Evolutionary conservation across 2,113 vertebrate genomes (phyloP), one percentile per base, ranked within the genome.

Genomic region (Mellivora capensis): DNA sequence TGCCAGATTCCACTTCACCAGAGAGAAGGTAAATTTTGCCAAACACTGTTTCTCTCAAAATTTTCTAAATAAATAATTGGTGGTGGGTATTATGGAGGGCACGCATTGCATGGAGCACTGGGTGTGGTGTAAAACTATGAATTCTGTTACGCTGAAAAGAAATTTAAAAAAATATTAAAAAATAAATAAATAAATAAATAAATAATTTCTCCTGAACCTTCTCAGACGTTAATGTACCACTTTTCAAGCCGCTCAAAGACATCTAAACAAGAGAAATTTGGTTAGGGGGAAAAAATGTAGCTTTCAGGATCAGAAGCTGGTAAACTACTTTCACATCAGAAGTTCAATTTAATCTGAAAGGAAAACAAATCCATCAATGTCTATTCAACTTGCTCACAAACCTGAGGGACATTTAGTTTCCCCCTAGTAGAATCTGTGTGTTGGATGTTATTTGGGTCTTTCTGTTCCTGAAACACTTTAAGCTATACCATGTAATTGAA

Each of bases 321-420:
- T 98, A 98, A 98, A 98, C 94, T 97, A 82, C 92, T 98, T 98
- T 97, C 80, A 96, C 97, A 98, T 98, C 97, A 98, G 97, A 98
- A 98, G 97, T 98, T 98, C 98, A 98, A 98, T 98, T 98, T 98
- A 98, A 98, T 98, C 97, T 94, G 94, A 98, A 98, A 98, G 96
- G 96, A 98, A 98, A 98, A 97, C 97, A 99, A 97, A 98, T 98
- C 97, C 97, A 98, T 98, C 98, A 98, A 97, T 96, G 98, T 98
- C 98, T 97, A 98, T 95, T 98, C 95, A 97, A 87, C 96, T 98
- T 98, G 62, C 77, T 62, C 57, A 62, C 72, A 96, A 97, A 96
- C 96, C 97, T 97, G 44, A 98, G 96, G 96, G 97, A 97, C 59
- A 88, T 34, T 81, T 39, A 27, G 44, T 96, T 98, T 98, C 80